phyloP scores from a whole-genome alignment of 1,140 invertebrate species.

The Dufourea novaeangliae region DNA sequence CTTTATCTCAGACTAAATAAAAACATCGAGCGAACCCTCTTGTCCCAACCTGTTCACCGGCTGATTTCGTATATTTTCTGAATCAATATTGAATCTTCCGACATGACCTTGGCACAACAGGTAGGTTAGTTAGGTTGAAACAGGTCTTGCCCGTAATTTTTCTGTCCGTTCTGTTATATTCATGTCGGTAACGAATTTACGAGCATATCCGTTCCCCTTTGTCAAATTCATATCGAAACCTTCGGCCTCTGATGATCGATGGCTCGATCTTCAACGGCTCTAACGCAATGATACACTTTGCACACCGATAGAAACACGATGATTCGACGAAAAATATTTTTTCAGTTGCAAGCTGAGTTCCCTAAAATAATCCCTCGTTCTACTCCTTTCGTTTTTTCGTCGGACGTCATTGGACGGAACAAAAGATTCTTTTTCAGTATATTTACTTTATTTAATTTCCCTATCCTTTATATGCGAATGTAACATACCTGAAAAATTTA shows the following conservation, averaged over 20 bases:
- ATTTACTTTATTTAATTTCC: no score
- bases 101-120: slow-evolving; percentile 72
- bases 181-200: no score
- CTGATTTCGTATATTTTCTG: slow-evolving; percentile 78
- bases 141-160: slow-evolving; percentile 19
- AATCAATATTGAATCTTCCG: slow-evolving; percentile 75
- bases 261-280: background rate
- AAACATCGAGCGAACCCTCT: slow-evolving; percentile 69
- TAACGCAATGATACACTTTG: slow-evolving; percentile 28
- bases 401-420: background rate
- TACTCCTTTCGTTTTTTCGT: background rate
- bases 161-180: background rate
- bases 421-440: background rate
- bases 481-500: no score
- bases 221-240: slow-evolving; percentile 5
- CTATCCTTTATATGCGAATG: no score
- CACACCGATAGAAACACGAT: slow-evolving; percentile 40
- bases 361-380: background rate
- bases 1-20: slow-evolving; percentile 76
- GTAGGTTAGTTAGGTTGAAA: slow-evolving; percentile 62
- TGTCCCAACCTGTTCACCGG: slow-evolving; percentile 63
- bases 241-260: slow-evolving; percentile 27
- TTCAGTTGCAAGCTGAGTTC: slow-evolving; percentile 10
- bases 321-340: slow-evolving; percentile 40
- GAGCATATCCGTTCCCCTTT: no score